These are phyloP conservation scores for Temnothorax rugatulus DNA, from an alignment of 2,888 invertebrate genomes.

Conservation along the genomic window DNA sequence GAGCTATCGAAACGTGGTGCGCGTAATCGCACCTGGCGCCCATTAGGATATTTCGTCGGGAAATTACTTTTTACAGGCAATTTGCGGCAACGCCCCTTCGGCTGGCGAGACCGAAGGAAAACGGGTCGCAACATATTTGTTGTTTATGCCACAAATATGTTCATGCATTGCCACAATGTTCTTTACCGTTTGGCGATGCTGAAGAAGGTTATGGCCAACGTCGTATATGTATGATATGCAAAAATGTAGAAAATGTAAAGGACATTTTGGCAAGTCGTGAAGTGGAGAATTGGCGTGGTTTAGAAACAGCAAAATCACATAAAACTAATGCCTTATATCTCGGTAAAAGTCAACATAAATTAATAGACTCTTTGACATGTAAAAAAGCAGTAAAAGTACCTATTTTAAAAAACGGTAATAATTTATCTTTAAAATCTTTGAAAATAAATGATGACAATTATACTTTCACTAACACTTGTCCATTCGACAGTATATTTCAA, in stretches of 20 bases:
- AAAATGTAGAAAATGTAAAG: conserved; percentile 21
- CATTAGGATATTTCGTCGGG: no score
- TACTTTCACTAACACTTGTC: conserved; percentile 26
- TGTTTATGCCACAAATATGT: conserved; percentile 32
- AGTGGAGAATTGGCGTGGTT: conserved; percentile 29
- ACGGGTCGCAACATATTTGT: no score
- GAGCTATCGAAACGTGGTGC: no score
- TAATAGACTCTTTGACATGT: conserved; percentile 10
- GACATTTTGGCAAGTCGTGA: conserved; percentile 31
- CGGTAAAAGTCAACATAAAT: not conserved
- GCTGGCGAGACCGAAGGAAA: no score
- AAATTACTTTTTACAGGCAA: no score
- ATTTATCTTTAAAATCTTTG: conserved; percentile 18
- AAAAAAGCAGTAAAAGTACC: conserved; percentile 36
- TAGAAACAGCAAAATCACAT: not conserved
- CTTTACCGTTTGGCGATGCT: not conserved
- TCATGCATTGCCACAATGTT: conserved; percentile 35
- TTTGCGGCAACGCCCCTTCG: no score
- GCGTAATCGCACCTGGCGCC: no score
- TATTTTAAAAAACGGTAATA: conserved; percentile 35
- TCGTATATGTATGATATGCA: conserved; percentile 42
- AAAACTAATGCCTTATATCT: conserved; percentile 31
- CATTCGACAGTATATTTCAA: conserved; percentile 48
- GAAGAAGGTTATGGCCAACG: conserved; percentile 42
- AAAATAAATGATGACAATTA: conserved; percentile 24